A percentile compares a stretch with the other conserved stretches of the same genome.
phyloP scores from a whole-genome alignment of 23 tunicate genomes.

The Phallusia fumigata region DNA sequence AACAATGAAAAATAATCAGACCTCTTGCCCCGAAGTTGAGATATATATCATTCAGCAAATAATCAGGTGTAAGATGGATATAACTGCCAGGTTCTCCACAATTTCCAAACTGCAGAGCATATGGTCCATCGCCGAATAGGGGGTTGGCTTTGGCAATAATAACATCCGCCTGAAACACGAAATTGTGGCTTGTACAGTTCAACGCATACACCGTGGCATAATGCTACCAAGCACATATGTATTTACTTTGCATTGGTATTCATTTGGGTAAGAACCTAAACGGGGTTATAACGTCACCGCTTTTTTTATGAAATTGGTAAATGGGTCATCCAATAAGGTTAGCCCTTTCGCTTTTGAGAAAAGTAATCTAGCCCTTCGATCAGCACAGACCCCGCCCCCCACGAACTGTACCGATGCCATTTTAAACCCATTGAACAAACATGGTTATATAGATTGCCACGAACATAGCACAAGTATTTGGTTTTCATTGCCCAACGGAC shows the following conservation, averaged over 20 bases:
- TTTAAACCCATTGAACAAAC: neutral
- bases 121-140: constrained; percentile 40
- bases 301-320: no score
- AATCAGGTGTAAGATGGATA: constrained; percentile 58
- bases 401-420: neutral
- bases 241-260: no score
- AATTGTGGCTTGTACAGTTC: no score
- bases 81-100: constrained; percentile 45
- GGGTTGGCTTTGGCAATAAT: constrained; percentile 49
- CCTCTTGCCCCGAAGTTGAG: neutral
- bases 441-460: neutral
- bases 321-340: no score
- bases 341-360: no score
- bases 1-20: constrained; percentile 15
- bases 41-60: neutral
- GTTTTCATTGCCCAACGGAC: no score
- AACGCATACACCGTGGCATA: no score
- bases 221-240: no score
- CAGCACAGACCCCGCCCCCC: no score
- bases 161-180: constrained; percentile 34
- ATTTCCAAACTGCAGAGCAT: constrained; percentile 50
- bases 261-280: no score
- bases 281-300: no score
- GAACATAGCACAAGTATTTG: neutral
- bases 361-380: no score